Base-by-base conservation (phyloP, 2,113 vertebrate species). In the Dasypus novemcinctus region DNA sequence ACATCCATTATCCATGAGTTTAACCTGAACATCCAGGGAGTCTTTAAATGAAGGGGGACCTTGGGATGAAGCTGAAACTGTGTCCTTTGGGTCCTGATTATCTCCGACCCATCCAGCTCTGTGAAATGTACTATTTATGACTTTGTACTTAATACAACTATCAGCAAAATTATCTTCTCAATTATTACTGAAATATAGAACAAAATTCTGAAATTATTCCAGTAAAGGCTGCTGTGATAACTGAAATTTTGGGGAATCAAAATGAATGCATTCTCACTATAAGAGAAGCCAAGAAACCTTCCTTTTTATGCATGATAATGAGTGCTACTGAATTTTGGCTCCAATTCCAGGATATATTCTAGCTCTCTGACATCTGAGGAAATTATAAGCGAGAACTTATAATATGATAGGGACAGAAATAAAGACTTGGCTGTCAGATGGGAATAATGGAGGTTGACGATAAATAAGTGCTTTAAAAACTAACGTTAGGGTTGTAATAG, bases 1-100 rank as follows among this genome's bases (percentile, higher is more conserved):
- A 57, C 8, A 18, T 4, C 4, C n/a, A 33, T 0, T 4, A 13
- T n/a, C 31, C 2, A 0, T 5, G 7, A 31, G 17, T 20, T 20
- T 21, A 20, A 27, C 57, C 25, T 61, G 66, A 21, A 12, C 41
- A 18, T 7, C 15, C 68, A 29, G 21, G 68, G 12, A 71, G 43
- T 2, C 64, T 11, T 7, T 11, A 2, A 2, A 3, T 7, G 14
- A 21, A 61, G 14, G 5, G 21, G 12, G 49, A 36, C 20, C 31
- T 46, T 27, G 20, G 27, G 46, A 15, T 18, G 25, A 29, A 38
- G 59, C 66, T 21, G 20, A 9, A n/a, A 38, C 11, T 13, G 7
- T 33, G 6, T 13, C 14, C 7, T 25, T 38, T 69, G 36, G 27
- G 25, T 15, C 54, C 72, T 69, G 36, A 8, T 15, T 13, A 4